Percentiles rank a stretch among this genome's conserved stretches.
Evolutionary conservation across 2,113 vertebrate species (phyloP).

Genomic region (Petromus typicus): DNA sequence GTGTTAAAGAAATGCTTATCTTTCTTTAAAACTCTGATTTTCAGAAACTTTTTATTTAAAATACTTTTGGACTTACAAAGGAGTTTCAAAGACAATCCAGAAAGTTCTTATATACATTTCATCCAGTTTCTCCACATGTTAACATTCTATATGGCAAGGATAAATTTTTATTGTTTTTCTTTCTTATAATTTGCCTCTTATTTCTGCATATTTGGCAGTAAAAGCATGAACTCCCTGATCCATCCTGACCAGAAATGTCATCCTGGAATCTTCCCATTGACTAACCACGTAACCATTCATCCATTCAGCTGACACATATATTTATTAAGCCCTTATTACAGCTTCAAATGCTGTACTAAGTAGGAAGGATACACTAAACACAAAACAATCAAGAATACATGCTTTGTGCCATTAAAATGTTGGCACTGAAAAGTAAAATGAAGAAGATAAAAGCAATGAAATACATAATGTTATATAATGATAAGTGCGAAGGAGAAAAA

Average conservation of each 20-base stretch:
- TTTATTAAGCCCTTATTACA: slow-evolving; percentile 23
- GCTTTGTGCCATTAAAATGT: neutral
- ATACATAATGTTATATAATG: neutral
- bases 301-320: slow-evolving; percentile 13
- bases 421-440: slow-evolving; percentile 2
- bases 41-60: slow-evolving; percentile 15
- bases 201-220: neutral
- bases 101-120: neutral
- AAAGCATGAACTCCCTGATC: neutral
- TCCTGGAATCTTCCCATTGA: slow-evolving; percentile 33
- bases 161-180: neutral
- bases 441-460: slow-evolving; percentile 19
- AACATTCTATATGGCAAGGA: neutral
- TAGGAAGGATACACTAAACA: slow-evolving; percentile 2
- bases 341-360: neutral
- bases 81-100: neutral
- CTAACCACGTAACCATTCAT: neutral
- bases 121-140: neutral
- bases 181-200: slow-evolving; percentile 32
- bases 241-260: slow-evolving; percentile 33
- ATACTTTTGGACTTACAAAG: neutral
- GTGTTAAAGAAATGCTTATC: neutral
- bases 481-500: neutral
- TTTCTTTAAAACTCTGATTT: neutral
- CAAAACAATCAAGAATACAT: slow-evolving; percentile 4